Percentiles rank a stretch among this genome's conserved stretches.
phyloP scores from a whole-genome alignment of 1,140 invertebrate genomes.

The Scaptomyza hsui region DNA sequence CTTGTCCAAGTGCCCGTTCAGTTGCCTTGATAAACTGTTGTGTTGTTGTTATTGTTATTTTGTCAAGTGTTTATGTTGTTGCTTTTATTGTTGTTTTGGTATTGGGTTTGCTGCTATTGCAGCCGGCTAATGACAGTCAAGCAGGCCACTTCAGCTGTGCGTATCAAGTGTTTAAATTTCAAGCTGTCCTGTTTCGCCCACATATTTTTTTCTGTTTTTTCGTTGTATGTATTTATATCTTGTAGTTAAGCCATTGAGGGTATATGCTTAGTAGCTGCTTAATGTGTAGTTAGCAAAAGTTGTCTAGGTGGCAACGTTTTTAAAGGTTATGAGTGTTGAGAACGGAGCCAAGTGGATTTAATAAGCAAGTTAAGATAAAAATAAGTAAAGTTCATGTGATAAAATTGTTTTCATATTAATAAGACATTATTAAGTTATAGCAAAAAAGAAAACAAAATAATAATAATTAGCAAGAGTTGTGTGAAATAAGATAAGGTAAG shows the following conservation, averaged over 20 bases:
- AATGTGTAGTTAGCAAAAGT: constrained; percentile 2
- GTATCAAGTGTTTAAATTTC: constrained; percentile 72
- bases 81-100: constrained; percentile 23
- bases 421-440: neutral
- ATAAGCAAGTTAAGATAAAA: neutral
- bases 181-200: constrained; percentile 20
- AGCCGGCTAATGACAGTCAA: constrained; percentile 71
- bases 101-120: constrained; percentile 32
- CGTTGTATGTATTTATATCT: neutral
- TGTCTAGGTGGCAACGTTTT: neutral
- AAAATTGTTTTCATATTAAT: too few relatives aligned
- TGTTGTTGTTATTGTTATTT: constrained; percentile 33
- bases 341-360: neutral
- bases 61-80: constrained; percentile 23
- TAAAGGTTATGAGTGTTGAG: neutral
- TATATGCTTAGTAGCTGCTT: neutral
- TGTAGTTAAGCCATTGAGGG: neutral
- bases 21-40: constrained; percentile 50
- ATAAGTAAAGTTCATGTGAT: constrained; percentile 3
- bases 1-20: constrained; percentile 27
- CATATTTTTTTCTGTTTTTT: neutral
- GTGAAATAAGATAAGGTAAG: too few relatives aligned
- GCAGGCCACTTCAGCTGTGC: constrained; percentile 48
- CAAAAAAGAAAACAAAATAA: neutral
- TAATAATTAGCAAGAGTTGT: too few relatives aligned